phyloP scores from a whole-genome alignment of 2,888 invertebrate genomes.

The Xestoiulus laeticollis region DNA sequence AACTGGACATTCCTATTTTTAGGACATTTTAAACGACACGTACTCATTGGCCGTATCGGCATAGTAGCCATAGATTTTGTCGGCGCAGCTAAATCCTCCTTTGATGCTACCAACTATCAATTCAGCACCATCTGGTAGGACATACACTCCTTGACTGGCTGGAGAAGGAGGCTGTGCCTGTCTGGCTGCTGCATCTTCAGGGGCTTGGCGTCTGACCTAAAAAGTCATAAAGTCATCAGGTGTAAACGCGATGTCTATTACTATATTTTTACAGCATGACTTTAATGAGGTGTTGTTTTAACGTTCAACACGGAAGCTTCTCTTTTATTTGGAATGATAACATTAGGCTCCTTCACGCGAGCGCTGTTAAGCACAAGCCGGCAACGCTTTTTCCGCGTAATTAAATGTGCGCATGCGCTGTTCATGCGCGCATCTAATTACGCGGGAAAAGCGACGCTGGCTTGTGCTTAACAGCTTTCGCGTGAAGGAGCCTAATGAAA shows the following conservation, averaged over 20 bases:
- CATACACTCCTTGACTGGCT: conserved; percentile 50
- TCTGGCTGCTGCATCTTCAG: conserved; percentile 1
- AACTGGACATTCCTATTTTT: not conserved
- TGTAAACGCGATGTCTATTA: not conserved
- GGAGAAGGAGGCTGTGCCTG: not conserved
- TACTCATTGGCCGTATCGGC: conserved; percentile 82
- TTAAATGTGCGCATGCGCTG: too few species aligned
- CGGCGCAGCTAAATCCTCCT: conserved; percentile 81
- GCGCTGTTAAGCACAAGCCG: too few species aligned
- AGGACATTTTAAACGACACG: not conserved
- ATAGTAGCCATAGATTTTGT: conserved; percentile 82
- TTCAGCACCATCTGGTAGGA: conserved; percentile 57
- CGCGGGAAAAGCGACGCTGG: too few species aligned
- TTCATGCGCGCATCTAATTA: too few species aligned
- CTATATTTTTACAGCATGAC: not conserved
- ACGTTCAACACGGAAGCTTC: too few species aligned
- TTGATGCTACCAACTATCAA: conserved; percentile 67
- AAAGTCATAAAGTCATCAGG: not conserved
- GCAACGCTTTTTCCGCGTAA: too few species aligned
- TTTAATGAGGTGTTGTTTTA: not conserved
- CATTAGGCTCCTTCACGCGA: too few species aligned
- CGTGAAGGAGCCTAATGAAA: too few species aligned
- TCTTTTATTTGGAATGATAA: too few species aligned
- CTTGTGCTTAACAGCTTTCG: too few species aligned
- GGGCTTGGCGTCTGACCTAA: conserved; percentile 54